Evolutionary conservation across 2,113 vertebrate species (phyloP).

Genomic region (Prunella fulvescens): DNA sequence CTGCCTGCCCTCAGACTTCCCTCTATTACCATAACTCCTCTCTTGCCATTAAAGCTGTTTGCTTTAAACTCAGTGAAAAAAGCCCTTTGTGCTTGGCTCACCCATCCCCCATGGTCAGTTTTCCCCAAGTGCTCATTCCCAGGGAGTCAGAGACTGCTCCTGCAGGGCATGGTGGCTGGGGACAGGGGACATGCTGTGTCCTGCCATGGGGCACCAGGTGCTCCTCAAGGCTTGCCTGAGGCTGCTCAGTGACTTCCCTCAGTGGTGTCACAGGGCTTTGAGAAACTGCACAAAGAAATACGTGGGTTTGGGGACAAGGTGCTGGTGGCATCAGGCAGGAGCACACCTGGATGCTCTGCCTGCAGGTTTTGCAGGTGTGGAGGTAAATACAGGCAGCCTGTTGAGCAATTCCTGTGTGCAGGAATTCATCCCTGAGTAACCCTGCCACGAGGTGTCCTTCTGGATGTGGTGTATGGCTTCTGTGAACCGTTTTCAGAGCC

Average conservation of each 20-base stretch:
- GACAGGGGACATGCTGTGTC: background rate
- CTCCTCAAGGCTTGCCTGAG: background rate
- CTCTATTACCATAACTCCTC: background rate
- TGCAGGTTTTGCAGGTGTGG: background rate
- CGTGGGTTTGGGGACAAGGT: background rate
- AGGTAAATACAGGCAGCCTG: background rate
- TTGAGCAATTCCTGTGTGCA: background rate
- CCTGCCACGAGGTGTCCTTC: background rate
- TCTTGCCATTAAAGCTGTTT: background rate
- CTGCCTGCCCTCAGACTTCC: background rate
- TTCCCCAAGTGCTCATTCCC: background rate
- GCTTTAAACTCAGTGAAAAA: background rate
- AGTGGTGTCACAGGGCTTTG: background rate
- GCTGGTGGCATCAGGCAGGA: background rate
- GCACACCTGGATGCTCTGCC: background rate
- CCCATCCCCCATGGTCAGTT: background rate
- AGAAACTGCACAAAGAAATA: background rate
- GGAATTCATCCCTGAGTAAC: background rate
- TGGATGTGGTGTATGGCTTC: background rate
- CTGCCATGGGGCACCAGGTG: background rate
- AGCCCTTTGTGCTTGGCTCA: background rate
- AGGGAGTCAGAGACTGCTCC: background rate
- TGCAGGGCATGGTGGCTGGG: accelerated
- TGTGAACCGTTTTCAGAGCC: background rate
- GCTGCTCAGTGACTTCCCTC: background rate